Evolutionary conservation across 1,140 invertebrate species (phyloP).

Genomic region (Sitodiplosis mosellana): DNA sequence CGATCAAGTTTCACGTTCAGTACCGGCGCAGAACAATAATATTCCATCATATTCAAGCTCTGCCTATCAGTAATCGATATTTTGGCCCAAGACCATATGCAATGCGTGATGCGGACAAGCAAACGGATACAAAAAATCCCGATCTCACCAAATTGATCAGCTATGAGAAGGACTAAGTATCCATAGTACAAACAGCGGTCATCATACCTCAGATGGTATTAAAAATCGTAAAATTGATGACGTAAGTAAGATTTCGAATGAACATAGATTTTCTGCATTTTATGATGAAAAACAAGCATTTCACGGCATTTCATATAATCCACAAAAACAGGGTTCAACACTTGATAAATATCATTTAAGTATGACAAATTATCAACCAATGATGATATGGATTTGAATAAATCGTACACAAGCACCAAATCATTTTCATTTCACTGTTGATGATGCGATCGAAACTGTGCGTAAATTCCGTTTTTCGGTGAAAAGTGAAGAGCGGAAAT

Average conservation of each 20-base stretch:
- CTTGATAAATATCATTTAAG: conserved; percentile 50
- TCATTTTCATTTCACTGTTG: conserved; percentile 95
- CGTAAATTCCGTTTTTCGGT: conserved; percentile 84
- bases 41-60: background rate
- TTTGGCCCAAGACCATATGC: background rate
- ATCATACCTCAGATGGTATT: conserved; percentile 9
- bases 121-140: conserved; percentile 13
- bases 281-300: conserved; percentile 37
- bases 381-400: conserved; percentile 37
- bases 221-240: background rate
- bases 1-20: too few relatives aligned
- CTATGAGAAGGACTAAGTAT: conserved; percentile 24
- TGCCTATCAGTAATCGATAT: conserved; percentile 4
- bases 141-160: conserved; percentile 23
- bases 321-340: conserved; percentile 44
- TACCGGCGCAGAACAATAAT: too few relatives aligned
- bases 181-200: conserved; percentile 5
- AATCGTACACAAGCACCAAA: conserved; percentile 24
- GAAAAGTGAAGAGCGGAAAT: conserved; percentile 74
- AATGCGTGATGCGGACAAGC: conserved; percentile 6
- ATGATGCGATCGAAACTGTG: conserved; percentile 84
- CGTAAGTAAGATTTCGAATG: background rate
- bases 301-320: conserved; percentile 45
- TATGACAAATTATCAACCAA: conserved; percentile 48
- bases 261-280: conserved; percentile 30